Evolutionary conservation across 2,888 invertebrate genomes (phyloP).

Genomic region (Drosophila hawaiiensis): DNA sequence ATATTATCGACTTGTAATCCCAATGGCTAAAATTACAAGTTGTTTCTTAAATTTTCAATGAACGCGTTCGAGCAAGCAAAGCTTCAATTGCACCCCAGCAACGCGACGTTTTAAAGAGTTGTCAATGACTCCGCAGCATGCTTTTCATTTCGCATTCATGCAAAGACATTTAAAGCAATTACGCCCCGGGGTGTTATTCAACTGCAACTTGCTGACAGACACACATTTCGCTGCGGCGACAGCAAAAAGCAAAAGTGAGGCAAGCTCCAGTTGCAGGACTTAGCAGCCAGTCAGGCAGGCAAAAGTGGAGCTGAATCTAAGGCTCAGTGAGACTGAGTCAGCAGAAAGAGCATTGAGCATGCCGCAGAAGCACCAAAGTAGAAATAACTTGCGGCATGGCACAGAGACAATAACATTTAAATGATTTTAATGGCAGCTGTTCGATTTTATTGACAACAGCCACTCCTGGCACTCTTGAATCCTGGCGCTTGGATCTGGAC

Average conservation of each 20-base stretch:
- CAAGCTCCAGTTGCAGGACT: constrained; percentile 31
- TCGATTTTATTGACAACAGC: constrained; percentile 77
- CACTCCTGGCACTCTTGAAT: constrained; percentile 10
- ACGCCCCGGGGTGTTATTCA: constrained; percentile 77
- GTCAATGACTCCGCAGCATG: constrained; percentile 39
- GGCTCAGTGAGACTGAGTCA: constrained; percentile 61
- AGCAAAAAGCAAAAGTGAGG: constrained; percentile 72
- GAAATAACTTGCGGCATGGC: constrained; percentile 73
- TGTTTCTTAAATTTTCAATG: not conserved
- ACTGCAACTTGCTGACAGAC: constrained; percentile 77
- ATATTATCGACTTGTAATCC: not conserved
- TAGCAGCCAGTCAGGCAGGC: not conserved
- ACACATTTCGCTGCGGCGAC: constrained; percentile 55
- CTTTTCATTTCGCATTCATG: constrained; percentile 68
- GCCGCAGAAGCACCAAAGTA: constrained; percentile 77
- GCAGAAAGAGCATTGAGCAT: constrained; percentile 62
- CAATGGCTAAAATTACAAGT: constrained; percentile 6
- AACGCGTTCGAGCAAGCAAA: not conserved
- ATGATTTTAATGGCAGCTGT: constrained; percentile 81
- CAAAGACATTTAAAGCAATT: constrained; percentile 81
- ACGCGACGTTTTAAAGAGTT: constrained; percentile 51
- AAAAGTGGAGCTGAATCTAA: not conserved
- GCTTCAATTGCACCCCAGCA: constrained; percentile 3
- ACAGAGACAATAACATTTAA: constrained; percentile 79
- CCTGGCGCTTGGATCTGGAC: constrained; percentile 8